phyloP scores from a whole-genome alignment of 2,113 vertebrate species.

The Neofelis nebulosa region DNA sequence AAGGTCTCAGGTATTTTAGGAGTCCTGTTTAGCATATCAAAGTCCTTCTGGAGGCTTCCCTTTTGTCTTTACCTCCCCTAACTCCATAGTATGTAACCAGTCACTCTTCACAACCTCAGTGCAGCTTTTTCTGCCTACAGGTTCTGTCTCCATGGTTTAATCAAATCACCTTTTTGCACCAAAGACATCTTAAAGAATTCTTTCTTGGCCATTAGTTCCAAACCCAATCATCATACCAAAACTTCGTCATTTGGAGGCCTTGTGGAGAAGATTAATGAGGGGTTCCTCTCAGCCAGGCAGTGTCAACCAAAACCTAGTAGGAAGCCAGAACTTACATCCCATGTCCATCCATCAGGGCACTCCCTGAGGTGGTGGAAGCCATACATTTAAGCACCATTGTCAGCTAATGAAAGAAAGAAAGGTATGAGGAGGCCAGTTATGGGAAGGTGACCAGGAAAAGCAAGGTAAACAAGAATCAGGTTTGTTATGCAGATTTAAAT shows the following conservation, averaged over 20 bases:
- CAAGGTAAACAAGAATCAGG: not conserved
- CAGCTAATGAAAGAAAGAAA: not conserved
- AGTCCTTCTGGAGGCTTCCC: no score
- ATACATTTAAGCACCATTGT: not conserved
- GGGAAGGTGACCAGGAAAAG: not conserved
- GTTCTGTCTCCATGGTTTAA: no score
- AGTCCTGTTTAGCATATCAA: no score
- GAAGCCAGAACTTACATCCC: not conserved
- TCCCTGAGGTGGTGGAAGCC: not conserved
- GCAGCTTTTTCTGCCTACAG: no score
- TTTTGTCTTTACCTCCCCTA: no score
- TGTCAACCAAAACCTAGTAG: not conserved
- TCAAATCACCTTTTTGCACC: no score
- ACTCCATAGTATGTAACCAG: no score
- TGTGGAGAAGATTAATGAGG: not conserved
- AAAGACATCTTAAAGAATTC: no score
- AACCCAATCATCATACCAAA: no score
- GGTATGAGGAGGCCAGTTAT: not conserved
- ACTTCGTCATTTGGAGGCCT: not conserved
- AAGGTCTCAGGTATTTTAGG: no score
- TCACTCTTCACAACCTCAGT: no score
- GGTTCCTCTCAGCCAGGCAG: not conserved
- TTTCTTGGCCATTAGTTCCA: no score
- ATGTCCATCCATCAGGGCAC: not conserved
- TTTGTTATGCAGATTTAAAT: not conserved